phyloP scores from a whole-genome alignment of 1,140 invertebrate genomes.

The Cylas formicarius region DNA sequence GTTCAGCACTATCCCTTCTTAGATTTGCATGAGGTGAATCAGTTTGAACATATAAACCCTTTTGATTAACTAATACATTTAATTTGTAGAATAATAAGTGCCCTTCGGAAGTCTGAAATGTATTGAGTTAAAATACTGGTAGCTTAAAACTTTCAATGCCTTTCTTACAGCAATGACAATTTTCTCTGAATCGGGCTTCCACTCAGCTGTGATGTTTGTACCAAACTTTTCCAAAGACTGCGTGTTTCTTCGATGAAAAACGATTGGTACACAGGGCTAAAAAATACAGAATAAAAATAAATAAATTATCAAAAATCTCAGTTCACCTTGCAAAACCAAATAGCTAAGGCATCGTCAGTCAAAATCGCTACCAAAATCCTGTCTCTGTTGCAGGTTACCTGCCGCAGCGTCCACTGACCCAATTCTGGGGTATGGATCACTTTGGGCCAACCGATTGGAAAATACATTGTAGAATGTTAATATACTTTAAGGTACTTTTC shows the following conservation, averaged over 20 bases:
- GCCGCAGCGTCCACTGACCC: conserved; percentile 58
- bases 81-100: conserved; percentile 82
- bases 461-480: conserved; percentile 68
- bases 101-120: conserved; percentile 71
- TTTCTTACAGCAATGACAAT: conserved; percentile 69
- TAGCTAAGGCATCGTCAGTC: conserved; percentile 70
- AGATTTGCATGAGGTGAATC: conserved; percentile 77
- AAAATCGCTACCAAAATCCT: conserved; percentile 85
- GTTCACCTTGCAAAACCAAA: conserved; percentile 87
- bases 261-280: conserved; percentile 84
- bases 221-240: conserved; percentile 75
- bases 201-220: conserved; percentile 75
- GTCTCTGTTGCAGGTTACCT: conserved; percentile 84
- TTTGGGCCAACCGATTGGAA: conserved; percentile 90
- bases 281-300: conserved; percentile 28
- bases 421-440: conserved; percentile 66
- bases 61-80: conserved; percentile 63
- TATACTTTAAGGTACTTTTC: too few relatives aligned
- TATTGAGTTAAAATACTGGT: conserved; percentile 8
- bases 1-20: conserved; percentile 76
- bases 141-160: conserved; percentile 9
- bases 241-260: conserved; percentile 64
- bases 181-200: conserved; percentile 91
- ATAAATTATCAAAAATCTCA: conserved; percentile 3
- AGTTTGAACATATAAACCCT: conserved; percentile 76